Evolutionary conservation across 2,888 invertebrate species (phyloP).

Genomic region (Alviniconcha strummeri): DNA sequence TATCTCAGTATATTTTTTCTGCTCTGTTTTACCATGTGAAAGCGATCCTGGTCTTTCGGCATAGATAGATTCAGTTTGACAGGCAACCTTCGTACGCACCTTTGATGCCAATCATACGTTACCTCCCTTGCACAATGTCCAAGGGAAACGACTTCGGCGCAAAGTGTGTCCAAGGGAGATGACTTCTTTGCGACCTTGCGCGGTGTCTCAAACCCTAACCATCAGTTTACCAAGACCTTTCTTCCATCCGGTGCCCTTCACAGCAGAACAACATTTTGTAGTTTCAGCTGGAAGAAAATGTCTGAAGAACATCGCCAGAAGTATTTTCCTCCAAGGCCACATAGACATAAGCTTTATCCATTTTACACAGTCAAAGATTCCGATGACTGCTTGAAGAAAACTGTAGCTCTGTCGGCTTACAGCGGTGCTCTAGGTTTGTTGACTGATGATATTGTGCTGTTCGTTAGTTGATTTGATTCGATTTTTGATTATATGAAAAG

Average conservation of each 20-base stretch:
- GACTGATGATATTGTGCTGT: background rate
- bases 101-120: too few species aligned
- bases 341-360: background rate
- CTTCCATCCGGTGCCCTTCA: slow-evolving; percentile 4
- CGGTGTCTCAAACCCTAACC: background rate
- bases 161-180: too few species aligned
- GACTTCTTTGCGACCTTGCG: too few species aligned
- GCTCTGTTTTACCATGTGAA: too few species aligned
- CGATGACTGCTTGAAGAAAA: slow-evolving; percentile 25
- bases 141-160: too few species aligned
- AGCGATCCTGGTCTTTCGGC: too few species aligned
- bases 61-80: too few species aligned
- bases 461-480: too few species aligned
- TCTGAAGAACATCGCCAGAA: slow-evolving; percentile 19
- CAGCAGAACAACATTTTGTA: background rate
- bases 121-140: too few species aligned
- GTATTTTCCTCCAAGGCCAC: slow-evolving; percentile 10
- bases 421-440: slow-evolving; percentile 19
- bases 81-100: too few species aligned
- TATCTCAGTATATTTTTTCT: too few species aligned
- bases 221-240: background rate
- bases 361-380: slow-evolving; percentile 13
- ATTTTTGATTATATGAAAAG: too few species aligned
- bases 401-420: slow-evolving; percentile 16
- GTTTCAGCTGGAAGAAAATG: background rate